Evolutionary conservation across 1,140 invertebrate species (phyloP).

Genomic region (Drosophila orosa): DNA sequence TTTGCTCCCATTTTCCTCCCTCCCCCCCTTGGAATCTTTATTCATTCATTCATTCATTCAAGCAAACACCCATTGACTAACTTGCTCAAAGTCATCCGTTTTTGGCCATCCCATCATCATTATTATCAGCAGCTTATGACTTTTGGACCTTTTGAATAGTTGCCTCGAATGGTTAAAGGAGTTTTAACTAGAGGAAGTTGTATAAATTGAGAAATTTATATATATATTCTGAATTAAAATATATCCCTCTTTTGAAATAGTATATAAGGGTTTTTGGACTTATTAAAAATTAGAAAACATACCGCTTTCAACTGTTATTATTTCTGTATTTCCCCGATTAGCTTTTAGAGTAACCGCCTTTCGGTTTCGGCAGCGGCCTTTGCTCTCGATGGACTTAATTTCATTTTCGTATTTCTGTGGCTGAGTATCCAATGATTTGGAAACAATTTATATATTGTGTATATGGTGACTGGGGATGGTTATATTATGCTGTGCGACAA

Average conservation of each 20-base stretch:
- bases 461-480: constrained; percentile 6
- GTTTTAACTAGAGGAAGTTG: not conserved
- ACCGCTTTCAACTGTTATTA: too few relatives aligned
- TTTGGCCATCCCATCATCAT: constrained; percentile 51
- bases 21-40: constrained; percentile 24
- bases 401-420: constrained; percentile 76
- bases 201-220: not conserved
- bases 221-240: not conserved
- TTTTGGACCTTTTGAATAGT: constrained; percentile 40
- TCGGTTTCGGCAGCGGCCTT: constrained; percentile 5
- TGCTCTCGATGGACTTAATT: constrained; percentile 64
- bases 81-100: constrained; percentile 2
- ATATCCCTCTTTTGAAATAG: too few relatives aligned
- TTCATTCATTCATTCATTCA: constrained; percentile 62
- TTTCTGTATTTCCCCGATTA: not conserved
- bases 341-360: constrained; percentile 14
- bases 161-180: not conserved
- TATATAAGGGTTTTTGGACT: too few relatives aligned
- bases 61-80: constrained; percentile 41
- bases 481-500: constrained; percentile 51
- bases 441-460: constrained; percentile 76
- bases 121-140: constrained; percentile 69
- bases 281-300: not conserved
- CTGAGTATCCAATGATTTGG: constrained; percentile 78
- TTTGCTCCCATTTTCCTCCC: not conserved